Evolutionary conservation across 2,113 vertebrate species (phyloP).

Genomic region (Ptyas mucosa): DNA sequence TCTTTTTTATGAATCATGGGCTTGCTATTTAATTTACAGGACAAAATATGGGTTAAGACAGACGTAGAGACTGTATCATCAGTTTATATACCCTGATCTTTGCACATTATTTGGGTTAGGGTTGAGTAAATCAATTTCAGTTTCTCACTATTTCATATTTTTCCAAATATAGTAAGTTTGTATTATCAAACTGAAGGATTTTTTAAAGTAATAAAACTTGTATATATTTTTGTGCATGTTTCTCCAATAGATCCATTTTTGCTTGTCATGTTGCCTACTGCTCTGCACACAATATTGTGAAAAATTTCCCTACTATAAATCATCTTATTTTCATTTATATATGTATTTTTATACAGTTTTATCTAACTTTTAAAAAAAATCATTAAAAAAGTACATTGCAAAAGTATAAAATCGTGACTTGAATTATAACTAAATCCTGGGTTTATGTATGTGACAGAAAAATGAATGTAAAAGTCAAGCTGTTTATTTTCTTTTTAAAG

Average conservation of each 20-base stretch:
- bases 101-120: neutral
- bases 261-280: neutral
- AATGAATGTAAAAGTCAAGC: neutral
- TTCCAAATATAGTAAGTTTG: neutral
- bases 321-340: neutral
- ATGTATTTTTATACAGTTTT: neutral
- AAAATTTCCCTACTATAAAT: neutral
- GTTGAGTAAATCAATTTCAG: neutral
- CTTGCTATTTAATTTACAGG: neutral
- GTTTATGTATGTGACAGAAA: neutral
- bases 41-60: neutral
- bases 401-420: neutral
- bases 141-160: neutral
- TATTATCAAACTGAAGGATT: neutral
- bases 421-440: neutral
- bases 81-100: neutral
- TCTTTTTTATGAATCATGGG: neutral
- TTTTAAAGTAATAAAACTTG: neutral
- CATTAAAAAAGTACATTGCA: neutral
- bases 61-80: neutral
- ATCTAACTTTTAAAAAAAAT: neutral
- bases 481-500: neutral
- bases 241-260: neutral
- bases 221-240: neutral
- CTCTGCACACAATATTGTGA: neutral